Percentiles rank a stretch among this genome's conserved stretches.
Conservation (phyloP, 2,113 vertebrate genomes). For the Centropus unirufus region DNA sequence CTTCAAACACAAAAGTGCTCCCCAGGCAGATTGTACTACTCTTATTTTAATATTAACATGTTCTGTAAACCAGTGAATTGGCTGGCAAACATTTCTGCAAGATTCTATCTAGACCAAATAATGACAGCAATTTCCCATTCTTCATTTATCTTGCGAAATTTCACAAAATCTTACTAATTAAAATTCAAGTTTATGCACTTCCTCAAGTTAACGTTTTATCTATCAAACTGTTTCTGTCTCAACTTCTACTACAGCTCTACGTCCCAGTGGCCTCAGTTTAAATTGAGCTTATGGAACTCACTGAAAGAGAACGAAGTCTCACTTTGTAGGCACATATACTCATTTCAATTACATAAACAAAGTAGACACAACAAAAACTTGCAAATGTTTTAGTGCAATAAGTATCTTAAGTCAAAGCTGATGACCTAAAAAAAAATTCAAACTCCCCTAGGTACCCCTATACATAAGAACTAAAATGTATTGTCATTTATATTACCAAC, state of each 20-base stretch:
- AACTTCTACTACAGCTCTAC: background rate
- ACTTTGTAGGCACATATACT: background rate
- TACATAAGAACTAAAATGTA: background rate
- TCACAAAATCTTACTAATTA: background rate
- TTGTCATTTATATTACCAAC: background rate
- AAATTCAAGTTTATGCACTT: background rate
- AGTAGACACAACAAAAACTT: background rate
- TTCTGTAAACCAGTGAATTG: background rate
- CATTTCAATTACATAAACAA: background rate
- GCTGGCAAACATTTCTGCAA: background rate
- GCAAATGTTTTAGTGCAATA: background rate
- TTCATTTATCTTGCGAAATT: conserved; percentile 2
- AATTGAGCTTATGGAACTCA: background rate
- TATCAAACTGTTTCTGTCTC: background rate
- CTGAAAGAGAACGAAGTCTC: background rate
- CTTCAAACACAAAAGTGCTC: background rate
- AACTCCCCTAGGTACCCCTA: background rate
- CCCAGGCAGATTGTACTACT: background rate
- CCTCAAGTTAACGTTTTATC: background rate
- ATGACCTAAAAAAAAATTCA: background rate
- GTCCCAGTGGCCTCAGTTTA: background rate
- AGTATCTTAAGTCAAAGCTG: background rate
- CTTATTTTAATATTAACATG: background rate
- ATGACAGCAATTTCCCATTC: background rate
- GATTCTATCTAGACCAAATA: conserved; percentile 9